Conservation (phyloP, 2,113 vertebrate species). For the Paracanthobrama guichenoti region DNA sequence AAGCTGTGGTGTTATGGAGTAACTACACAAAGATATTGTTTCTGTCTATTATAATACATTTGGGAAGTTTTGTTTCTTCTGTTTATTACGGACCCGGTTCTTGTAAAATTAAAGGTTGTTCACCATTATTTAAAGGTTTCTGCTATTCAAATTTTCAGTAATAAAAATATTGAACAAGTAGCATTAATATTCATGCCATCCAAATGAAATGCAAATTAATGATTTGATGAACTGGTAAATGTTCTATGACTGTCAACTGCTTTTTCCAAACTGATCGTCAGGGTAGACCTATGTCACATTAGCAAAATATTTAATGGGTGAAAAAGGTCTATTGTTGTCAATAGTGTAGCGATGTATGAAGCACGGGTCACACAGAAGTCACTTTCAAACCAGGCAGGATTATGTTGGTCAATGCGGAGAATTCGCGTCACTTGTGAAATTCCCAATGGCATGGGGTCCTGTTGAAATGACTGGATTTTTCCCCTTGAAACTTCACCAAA, state of each 20-base stretch:
- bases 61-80: background rate
- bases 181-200: background rate
- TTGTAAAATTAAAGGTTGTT: background rate
- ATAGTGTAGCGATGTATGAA: background rate
- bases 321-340: background rate
- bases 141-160: background rate
- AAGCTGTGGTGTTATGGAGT: background rate
- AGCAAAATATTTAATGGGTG: background rate
- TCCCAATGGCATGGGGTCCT: too few species aligned
- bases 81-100: too few species aligned
- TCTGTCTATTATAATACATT: background rate
- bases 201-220: background rate
- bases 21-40: slow-evolving; percentile 5
- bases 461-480: background rate
- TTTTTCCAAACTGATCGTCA: background rate
- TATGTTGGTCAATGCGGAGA: background rate
- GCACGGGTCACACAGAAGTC: background rate
- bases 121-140: background rate
- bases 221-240: background rate
- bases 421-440: background rate
- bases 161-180: background rate
- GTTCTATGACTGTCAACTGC: background rate
- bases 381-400: background rate
- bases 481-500: background rate
- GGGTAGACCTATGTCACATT: too few species aligned